Base-by-base conservation (phyloP, 2,113 vertebrate genomes). In the Tachysurus vachellii region DNA sequence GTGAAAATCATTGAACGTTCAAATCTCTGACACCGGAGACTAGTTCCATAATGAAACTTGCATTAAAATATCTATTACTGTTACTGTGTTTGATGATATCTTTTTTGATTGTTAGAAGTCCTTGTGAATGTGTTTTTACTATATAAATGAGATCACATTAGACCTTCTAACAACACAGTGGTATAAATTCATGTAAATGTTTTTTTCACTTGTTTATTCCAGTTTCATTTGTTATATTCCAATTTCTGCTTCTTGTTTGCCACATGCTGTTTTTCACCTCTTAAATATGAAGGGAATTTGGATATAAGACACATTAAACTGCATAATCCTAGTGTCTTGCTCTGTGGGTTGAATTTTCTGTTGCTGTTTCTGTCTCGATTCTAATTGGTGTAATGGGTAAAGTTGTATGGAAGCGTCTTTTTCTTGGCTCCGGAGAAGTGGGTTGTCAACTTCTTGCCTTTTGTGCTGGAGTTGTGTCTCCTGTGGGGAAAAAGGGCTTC, bases 401-500 rank as follows among this genome's bases (percentile, higher is more conserved):
- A 36, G 73, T 47, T 44, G 12, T 59, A 28, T 14, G 61, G 59
- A 75, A 85, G 54, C 28, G 56, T 64, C 64, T 88, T 79, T 86
- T 44, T 28, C 21, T 80, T 61, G 50, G 28, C 17, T 50, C 62
- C 5, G 4, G 31, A 44, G 83, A 86, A 82, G 47, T 90, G 89
- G 89, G 90, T 92, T 92, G 85, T 85, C 93, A 92, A 88, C 85
- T 71, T 87, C 86, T 89, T 93, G 91, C 91, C 88, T 93, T 93
- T 94, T 93, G 91, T 91, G 92, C 91, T 31, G 68, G 82, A 92
- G 90, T 93, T 87, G 83, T 82, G 80, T 91, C 93, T 92, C 90
- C 93, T 91, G 85, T 91, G 88, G 91, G 92, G 92, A 92, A 83
- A 93, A 89, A 86, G 87, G 70, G 84, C 91, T 88, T 83, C 88